Evolutionary conservation across 1,140 invertebrate species (phyloP).

Genomic region (Trichomalopsis sarcophagae): DNA sequence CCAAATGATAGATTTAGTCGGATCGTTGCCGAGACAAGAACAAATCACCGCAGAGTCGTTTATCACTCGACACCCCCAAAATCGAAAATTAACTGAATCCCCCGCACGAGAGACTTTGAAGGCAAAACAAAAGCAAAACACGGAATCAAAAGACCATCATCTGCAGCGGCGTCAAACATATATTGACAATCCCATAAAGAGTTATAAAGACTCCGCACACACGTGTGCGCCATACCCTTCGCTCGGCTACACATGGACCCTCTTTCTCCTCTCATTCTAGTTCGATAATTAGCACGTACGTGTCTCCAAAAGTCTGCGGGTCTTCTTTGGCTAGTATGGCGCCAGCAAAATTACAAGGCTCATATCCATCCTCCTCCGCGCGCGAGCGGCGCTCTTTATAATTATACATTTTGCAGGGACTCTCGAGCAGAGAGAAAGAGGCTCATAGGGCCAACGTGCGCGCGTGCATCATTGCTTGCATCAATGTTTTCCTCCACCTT

Average conservation of each 20-base stretch:
- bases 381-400: slow-evolving; percentile 42
- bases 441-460: neutral
- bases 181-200: slow-evolving; percentile 29
- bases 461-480: slow-evolving; percentile 55
- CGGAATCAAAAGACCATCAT: neutral
- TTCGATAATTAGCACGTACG: slow-evolving; percentile 59
- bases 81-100: neutral
- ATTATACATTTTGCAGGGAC: slow-evolving; percentile 53
- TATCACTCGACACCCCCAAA: slow-evolving; percentile 5
- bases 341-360: slow-evolving; percentile 70
- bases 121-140: neutral
- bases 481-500: slow-evolving; percentile 63
- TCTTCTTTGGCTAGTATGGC: slow-evolving; percentile 57
- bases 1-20: too few species aligned
- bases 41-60: neutral
- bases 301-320: slow-evolving; percentile 58
- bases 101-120: neutral
- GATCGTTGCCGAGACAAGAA: neutral
- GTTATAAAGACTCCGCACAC: neutral
- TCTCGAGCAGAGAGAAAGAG: neutral
- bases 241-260: neutral
- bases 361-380: slow-evolving; percentile 55
- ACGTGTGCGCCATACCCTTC: neutral
- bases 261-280: slow-evolving; percentile 26
- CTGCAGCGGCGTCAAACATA: neutral